Percentiles rank a stretch among this genome's conserved stretches.
phyloP scores from a whole-genome alignment of 2,797 vertebrate species.

The Spheniscus humboldti region DNA sequence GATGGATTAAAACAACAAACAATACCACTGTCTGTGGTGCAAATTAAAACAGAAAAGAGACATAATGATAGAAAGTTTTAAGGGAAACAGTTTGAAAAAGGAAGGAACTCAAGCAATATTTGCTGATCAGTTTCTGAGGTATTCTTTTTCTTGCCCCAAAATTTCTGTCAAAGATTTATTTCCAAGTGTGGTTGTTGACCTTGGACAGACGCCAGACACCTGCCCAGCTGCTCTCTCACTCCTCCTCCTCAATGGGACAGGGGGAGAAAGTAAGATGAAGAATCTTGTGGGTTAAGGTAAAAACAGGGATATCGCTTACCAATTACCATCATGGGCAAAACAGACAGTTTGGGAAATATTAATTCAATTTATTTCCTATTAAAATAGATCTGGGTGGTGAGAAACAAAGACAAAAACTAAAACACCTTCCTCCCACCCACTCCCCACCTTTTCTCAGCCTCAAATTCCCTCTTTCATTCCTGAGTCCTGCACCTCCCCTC shows the following conservation, averaged over 20 bases:
- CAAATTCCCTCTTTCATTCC: not conserved
- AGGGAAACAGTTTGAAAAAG: not conserved
- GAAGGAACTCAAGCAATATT: not conserved
- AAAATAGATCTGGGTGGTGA: not conserved
- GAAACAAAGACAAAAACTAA: not conserved
- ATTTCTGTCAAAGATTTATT: not conserved
- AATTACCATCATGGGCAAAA: not conserved
- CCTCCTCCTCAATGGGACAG: not conserved
- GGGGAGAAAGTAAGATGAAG: not conserved
- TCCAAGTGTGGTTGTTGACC: not conserved
- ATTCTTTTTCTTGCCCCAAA: not conserved
- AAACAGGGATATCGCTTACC: not conserved
- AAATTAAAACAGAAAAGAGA: not conserved
- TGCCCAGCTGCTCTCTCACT: not conserved
- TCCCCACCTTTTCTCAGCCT: not conserved
- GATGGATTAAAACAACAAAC: not conserved
- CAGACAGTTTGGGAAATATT: not conserved
- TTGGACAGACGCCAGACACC: too few relatives aligned
- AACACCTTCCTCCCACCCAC: not conserved
- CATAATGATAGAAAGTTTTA: not conserved
- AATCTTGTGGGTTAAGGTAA: not conserved
- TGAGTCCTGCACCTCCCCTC: fast-evolving
- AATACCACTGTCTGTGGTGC: not conserved
- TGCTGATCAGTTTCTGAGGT: not conserved
- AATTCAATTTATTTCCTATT: not conserved